Evolutionary conservation across 1,140 invertebrate genomes (phyloP).

Genomic region (Drosophila bocki): DNA sequence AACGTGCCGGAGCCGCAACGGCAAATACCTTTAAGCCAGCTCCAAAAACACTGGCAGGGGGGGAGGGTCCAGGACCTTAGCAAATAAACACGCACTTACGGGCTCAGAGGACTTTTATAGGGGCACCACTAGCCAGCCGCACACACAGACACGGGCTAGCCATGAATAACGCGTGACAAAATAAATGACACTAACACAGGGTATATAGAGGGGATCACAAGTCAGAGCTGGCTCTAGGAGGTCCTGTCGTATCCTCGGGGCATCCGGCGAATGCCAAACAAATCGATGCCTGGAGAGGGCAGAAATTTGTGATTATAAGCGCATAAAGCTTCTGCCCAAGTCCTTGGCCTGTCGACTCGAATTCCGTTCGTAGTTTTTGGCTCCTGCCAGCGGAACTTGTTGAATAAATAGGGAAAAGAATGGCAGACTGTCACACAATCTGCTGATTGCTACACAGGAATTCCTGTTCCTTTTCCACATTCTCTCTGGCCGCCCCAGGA

Average conservation of each 20-base stretch:
- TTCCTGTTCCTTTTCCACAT: conserved; percentile 38
- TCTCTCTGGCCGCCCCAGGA: neutral
- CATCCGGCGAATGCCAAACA: conserved; percentile 77
- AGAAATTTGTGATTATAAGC: conserved; percentile 74
- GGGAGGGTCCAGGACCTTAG: conserved; percentile 21
- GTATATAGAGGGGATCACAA: conserved; percentile 42
- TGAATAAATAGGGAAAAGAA: conserved; percentile 82
- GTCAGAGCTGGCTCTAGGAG: conserved; percentile 25
- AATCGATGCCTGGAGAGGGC: conserved; percentile 62
- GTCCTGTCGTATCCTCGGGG: conserved; percentile 58
- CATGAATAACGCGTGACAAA: conserved; percentile 72
- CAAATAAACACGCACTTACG: conserved; percentile 79
- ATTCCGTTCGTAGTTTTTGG: conserved; percentile 55
- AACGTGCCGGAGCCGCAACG: conserved; percentile 62
- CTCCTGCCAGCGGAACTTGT: conserved; percentile 65
- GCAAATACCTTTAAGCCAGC: conserved; percentile 66
- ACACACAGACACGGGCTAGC: conserved; percentile 25
- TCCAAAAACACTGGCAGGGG: conserved; percentile 36
- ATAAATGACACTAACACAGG: conserved; percentile 74
- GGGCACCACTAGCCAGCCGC: conserved; percentile 8
- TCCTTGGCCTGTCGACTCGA: conserved; percentile 50
- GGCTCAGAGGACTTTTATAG: conserved; percentile 60
- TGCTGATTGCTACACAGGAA: conserved; percentile 74
- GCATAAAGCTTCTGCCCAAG: conserved; percentile 56
- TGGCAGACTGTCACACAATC: conserved; percentile 56